Evolutionary conservation across 1,140 invertebrate species (phyloP).

Genomic region (Drosophila baimaii): DNA sequence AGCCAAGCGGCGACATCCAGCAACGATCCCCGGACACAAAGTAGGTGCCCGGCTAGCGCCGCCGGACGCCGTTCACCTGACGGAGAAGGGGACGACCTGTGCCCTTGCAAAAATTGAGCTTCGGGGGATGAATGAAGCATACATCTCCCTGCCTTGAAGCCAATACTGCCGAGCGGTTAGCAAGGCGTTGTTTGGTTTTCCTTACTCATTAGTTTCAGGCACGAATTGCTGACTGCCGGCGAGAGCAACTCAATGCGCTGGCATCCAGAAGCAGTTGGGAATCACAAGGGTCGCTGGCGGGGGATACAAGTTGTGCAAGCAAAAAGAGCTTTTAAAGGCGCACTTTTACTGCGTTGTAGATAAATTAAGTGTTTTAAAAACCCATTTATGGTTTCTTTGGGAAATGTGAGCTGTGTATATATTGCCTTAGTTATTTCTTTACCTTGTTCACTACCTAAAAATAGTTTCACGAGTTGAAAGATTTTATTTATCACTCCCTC

Average conservation of each 20-base stretch:
- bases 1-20: slow-evolving; percentile 20
- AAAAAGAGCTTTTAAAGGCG: slow-evolving; percentile 4
- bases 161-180: slow-evolving; percentile 76
- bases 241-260: slow-evolving; percentile 1
- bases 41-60: slow-evolving; percentile 65
- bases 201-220: slow-evolving; percentile 84
- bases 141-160: slow-evolving; percentile 74
- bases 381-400: neutral
- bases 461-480: neutral
- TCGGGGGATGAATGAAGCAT: slow-evolving; percentile 44
- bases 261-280: slow-evolving; percentile 57
- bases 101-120: slow-evolving; percentile 82
- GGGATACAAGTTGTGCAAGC: neutral
- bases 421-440: neutral
- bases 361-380: neutral
- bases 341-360: neutral
- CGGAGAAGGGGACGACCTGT: slow-evolving; percentile 74
- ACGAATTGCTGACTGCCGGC: slow-evolving; percentile 33
- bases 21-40: slow-evolving; percentile 63
- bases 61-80: slow-evolving; percentile 15
- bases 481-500: neutral
- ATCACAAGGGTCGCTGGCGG: slow-evolving; percentile 23
- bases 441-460: neutral
- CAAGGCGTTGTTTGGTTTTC: slow-evolving; percentile 81
- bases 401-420: too few species aligned